A percentile compares a stretch with the other conserved stretches of the same genome.
Evolutionary conservation across 2,113 vertebrate genomes (phyloP).

Genomic region (Dryoscopus gambensis): DNA sequence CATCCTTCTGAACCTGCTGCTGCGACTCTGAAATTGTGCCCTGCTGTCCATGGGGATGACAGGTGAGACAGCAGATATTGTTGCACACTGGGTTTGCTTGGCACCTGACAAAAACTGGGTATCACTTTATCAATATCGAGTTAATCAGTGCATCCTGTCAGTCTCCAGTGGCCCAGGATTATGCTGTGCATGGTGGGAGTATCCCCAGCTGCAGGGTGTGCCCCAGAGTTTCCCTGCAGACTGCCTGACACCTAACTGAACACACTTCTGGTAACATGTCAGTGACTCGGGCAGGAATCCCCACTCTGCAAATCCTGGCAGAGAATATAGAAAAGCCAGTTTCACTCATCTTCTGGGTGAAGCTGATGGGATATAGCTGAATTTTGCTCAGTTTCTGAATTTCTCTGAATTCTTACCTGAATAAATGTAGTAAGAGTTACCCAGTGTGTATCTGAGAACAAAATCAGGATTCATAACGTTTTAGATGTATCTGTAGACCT

Average conservation of each 20-base stretch:
- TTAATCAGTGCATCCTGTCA: background rate
- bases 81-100: background rate
- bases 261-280: background rate
- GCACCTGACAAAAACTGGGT: background rate
- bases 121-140: background rate
- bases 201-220: background rate
- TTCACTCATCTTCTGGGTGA: background rate
- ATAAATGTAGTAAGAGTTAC: background rate
- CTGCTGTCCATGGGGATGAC: background rate
- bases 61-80: background rate
- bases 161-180: background rate
- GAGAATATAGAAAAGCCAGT: background rate
- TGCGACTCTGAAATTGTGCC: background rate
- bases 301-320: background rate
- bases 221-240: background rate
- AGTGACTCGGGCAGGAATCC: background rate
- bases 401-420: background rate
- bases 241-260: background rate
- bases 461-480: background rate
- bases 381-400: background rate
- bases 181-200: background rate
- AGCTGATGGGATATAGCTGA: background rate
- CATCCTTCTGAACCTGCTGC: background rate
- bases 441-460: background rate
- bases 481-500: background rate